Percentiles rank a stretch among this genome's conserved stretches.
Evolutionary conservation across 2,113 vertebrate genomes (phyloP).

Genomic region (Cettia cetti): DNA sequence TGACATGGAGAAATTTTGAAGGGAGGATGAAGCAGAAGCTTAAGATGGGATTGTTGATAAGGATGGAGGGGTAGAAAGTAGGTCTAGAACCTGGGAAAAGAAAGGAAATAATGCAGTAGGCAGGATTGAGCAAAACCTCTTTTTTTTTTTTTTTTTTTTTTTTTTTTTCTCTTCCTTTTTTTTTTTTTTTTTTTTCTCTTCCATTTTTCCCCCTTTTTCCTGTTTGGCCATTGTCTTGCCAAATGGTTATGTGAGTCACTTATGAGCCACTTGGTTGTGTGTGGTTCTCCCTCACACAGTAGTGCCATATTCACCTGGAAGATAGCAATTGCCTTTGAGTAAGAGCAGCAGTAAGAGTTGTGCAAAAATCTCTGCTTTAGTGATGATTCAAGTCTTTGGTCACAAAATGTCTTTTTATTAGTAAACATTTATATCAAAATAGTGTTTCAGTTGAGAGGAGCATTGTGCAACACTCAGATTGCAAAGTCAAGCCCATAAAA

Average conservation of each 20-base stretch:
- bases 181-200: background rate
- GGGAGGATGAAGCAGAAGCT: background rate
- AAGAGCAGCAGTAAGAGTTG: background rate
- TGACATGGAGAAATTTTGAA: background rate
- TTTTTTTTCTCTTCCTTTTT: accelerated
- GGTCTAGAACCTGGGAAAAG: background rate
- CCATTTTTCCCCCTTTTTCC: accelerated
- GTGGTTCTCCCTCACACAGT: background rate
- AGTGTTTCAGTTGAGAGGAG: background rate
- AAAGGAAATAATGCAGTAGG: background rate
- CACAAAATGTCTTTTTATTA: background rate
- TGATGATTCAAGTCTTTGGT: background rate
- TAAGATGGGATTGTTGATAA: background rate
- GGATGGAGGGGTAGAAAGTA: background rate
- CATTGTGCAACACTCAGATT: background rate
- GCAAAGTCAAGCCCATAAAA: background rate
- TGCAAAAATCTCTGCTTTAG: background rate
- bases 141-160: background rate
- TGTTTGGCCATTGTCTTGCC: background rate
- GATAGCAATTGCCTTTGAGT: background rate
- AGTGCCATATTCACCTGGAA: background rate
- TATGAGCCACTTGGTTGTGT: background rate
- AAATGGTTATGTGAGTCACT: background rate
- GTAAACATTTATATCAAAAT: background rate
- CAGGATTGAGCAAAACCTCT: background rate